A percentile compares a stretch with the other conserved stretches of the same genome.
These are phyloP conservation scores for Dorcus hopei DNA, from an alignment of 2,888 invertebrate species.

Conservation along the genomic window DNA sequence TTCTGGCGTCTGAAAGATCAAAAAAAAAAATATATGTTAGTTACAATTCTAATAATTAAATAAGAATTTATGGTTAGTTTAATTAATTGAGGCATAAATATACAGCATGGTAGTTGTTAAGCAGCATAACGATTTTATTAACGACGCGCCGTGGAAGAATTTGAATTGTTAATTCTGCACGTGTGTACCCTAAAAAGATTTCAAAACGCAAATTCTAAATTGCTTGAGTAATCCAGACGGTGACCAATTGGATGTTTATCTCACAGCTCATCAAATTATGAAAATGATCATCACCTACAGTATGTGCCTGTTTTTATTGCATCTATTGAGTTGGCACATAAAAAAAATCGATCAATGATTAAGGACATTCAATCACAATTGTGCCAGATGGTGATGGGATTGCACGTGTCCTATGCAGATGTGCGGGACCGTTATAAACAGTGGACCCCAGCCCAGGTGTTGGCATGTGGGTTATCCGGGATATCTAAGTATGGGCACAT, in stretches of 20 bases:
- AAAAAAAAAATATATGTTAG: slow-evolving; percentile 15
- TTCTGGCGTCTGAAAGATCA: slow-evolving; percentile 63
- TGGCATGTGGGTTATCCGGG: slow-evolving; percentile 24
- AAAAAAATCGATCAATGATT: slow-evolving; percentile 25
- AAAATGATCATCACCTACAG: not conserved
- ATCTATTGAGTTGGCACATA: slow-evolving; percentile 10
- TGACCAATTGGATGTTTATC: not conserved
- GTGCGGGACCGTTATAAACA: slow-evolving; percentile 37
- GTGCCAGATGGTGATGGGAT: slow-evolving; percentile 36
- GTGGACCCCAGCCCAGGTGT: slow-evolving; percentile 37
- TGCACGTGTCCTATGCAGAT: slow-evolving; percentile 40
- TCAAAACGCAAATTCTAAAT: slow-evolving; percentile 38
- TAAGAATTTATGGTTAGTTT: no score
- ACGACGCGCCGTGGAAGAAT: not conserved
- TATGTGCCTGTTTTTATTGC: not conserved
- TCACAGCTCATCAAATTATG: not conserved
- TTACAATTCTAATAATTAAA: no score
- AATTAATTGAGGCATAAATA: no score
- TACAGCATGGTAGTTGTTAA: no score
- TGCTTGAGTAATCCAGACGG: not conserved
- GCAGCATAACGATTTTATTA: no score
- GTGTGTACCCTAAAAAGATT: slow-evolving; percentile 26
- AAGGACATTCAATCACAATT: slow-evolving; percentile 33
- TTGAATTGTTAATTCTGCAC: slow-evolving; percentile 15
- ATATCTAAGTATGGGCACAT: slow-evolving; percentile 15